Conservation (phyloP, 1,140 invertebrate genomes). For the Rhysida immarginata region DNA sequence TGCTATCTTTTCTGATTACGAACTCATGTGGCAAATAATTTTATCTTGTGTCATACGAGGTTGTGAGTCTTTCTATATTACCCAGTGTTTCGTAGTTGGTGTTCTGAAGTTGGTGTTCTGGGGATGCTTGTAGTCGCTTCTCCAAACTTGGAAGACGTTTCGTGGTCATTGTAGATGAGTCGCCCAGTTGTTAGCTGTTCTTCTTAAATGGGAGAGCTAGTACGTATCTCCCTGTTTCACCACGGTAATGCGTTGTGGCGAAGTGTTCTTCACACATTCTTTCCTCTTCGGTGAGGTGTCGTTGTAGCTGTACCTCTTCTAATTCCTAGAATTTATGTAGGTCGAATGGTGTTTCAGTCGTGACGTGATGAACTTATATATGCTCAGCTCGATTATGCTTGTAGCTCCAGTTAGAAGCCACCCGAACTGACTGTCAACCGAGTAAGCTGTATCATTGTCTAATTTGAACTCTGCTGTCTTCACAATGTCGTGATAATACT, state of each 20-base stretch:
- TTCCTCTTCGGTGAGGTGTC: neutral
- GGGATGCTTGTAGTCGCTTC: neutral
- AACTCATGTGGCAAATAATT: conserved; percentile 30
- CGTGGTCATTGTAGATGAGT: neutral
- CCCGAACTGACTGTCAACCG: neutral
- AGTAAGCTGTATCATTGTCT: neutral
- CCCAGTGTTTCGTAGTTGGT: neutral
- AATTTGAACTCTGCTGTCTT: neutral
- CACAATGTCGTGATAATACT: neutral
- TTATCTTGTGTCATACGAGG: neutral
- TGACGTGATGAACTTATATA: neutral
- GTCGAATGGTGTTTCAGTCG: neutral
- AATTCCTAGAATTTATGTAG: neutral
- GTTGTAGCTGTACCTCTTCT: neutral
- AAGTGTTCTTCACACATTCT: neutral
- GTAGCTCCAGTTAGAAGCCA: neutral
- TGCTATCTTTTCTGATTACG: conserved; percentile 19
- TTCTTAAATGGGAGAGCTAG: neutral
- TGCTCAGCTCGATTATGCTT: neutral
- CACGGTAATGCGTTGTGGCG: neutral
- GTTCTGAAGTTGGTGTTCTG: neutral
- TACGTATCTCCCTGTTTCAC: neutral
- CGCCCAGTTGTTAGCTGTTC: neutral
- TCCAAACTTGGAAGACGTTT: neutral
- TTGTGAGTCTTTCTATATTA: neutral